A percentile compares a stretch with the other conserved stretches of the same genome.
Evolutionary conservation across 1,140 invertebrate species (phyloP).

Genomic region (Drosophila sucinea): DNA sequence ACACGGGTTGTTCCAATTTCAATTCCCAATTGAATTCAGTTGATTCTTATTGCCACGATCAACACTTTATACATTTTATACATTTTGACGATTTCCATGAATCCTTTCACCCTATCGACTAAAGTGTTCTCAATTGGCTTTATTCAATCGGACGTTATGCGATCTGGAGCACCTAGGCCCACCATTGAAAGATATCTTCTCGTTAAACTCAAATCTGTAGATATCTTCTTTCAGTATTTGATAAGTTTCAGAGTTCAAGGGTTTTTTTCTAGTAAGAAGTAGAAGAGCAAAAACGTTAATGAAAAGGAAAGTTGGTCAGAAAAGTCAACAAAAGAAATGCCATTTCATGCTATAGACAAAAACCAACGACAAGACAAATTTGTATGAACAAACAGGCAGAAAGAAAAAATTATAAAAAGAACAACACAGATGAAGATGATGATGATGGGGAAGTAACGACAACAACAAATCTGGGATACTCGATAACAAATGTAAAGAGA

Average conservation of each 20-base stretch:
- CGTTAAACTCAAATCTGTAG: neutral
- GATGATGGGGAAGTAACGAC: neutral
- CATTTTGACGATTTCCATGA: too few species aligned
- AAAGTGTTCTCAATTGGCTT: too few species aligned
- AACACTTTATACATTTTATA: too few species aligned
- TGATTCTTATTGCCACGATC: too few species aligned
- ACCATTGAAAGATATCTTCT: neutral
- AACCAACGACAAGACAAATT: conserved; percentile 41
- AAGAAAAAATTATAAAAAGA: conserved; percentile 50
- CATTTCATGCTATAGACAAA: conserved; percentile 49
- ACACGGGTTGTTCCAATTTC: too few species aligned
- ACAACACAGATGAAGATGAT: conserved; percentile 27
- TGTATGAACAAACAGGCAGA: conserved; percentile 43
- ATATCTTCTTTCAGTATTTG: conserved; percentile 22
- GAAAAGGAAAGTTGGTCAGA: conserved; percentile 63
- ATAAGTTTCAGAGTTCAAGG: conserved; percentile 22
- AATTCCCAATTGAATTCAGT: too few species aligned
- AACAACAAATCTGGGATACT: neutral
- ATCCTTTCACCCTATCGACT: too few species aligned
- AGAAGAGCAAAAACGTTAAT: conserved; percentile 42
- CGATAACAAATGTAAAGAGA: neutral
- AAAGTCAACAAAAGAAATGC: conserved; percentile 38
- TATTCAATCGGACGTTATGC: too few species aligned
- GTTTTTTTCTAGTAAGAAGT: conserved; percentile 21
- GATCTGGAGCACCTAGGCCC: too few species aligned